Evolutionary conservation across 1,140 invertebrate genomes (phyloP).

Genomic region (Scaptomyza montana): DNA sequence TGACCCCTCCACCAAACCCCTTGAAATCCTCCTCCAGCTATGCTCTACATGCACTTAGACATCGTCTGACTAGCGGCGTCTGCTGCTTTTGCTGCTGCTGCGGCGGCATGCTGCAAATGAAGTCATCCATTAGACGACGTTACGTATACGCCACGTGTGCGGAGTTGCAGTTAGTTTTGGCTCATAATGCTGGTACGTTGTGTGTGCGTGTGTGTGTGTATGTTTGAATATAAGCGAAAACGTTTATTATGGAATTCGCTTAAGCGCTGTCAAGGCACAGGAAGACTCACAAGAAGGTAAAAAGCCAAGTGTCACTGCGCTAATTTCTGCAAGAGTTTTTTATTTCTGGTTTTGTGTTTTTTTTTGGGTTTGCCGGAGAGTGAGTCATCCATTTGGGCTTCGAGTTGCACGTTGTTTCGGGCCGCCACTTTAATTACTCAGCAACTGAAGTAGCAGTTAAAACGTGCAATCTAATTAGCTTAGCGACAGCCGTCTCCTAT

Average conservation of each 20-base stretch:
- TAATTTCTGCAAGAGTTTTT: constrained; percentile 50
- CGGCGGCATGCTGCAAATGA: constrained; percentile 76
- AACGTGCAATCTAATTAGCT: constrained; percentile 71
- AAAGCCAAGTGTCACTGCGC: constrained; percentile 24
- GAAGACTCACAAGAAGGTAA: neutral
- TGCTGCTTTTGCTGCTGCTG: constrained; percentile 10
- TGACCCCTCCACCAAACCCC: constrained; percentile 7
- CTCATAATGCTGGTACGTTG: constrained; percentile 57
- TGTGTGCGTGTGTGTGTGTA: constrained; percentile 40
- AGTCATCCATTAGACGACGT: constrained; percentile 77
- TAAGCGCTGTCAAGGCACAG: constrained; percentile 49
- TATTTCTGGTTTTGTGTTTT: neutral
- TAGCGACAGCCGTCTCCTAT: constrained; percentile 29
- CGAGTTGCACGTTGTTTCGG: constrained; percentile 13
- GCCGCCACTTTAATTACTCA: constrained; percentile 48
- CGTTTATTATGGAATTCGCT: constrained; percentile 80
- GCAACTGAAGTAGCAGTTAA: constrained; percentile 21
- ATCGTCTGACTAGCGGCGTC: constrained; percentile 40
- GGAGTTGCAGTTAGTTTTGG: constrained; percentile 1
- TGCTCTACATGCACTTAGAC: constrained; percentile 64
- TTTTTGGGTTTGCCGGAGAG: neutral
- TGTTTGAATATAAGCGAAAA: constrained; percentile 71
- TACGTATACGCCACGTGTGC: constrained; percentile 65
- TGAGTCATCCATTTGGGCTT: constrained; percentile 15
- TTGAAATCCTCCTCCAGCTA: too few relatives aligned